Evolutionary conservation across 2,888 invertebrate species (phyloP).

Genomic region (Seira musarum): DNA sequence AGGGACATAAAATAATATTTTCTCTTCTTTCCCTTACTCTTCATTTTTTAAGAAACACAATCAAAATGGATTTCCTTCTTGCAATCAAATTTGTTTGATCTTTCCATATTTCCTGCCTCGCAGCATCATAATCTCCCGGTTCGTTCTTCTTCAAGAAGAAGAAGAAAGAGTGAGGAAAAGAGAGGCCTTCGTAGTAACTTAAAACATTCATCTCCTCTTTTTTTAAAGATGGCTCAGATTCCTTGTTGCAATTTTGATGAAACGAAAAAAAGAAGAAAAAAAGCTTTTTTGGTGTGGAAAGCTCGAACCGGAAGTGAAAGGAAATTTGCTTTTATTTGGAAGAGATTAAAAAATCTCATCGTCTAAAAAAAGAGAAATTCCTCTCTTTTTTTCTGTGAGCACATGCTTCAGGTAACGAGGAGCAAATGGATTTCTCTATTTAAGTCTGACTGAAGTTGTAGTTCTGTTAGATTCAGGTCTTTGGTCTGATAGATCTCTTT

Average conservation of each 20-base stretch:
- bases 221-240: neutral
- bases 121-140: slow-evolving; percentile 4
- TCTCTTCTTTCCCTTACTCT: neutral
- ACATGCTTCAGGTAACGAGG: neutral
- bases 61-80: slow-evolving; percentile 2
- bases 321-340: slow-evolving; percentile 8
- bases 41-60: neutral
- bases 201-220: neutral
- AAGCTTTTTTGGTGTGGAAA: neutral
- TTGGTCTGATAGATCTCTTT: too few species aligned
- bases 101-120: slow-evolving; percentile 11
- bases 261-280: neutral
- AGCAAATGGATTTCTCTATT: slow-evolving; percentile 2
- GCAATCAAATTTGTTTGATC: slow-evolving; percentile 22
- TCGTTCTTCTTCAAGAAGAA: neutral
- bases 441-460: too few species aligned
- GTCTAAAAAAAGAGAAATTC: neutral
- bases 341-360: slow-evolving; percentile 11
- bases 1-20: slow-evolving; percentile 3
- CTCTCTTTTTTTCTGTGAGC: neutral
- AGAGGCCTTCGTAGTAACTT: neutral
- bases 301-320: slow-evolving; percentile 8
- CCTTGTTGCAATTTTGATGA: neutral
- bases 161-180: neutral
- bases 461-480: too few species aligned